Conservation (phyloP, 2,888 invertebrate species). For the Parnassius smintheus region DNA sequence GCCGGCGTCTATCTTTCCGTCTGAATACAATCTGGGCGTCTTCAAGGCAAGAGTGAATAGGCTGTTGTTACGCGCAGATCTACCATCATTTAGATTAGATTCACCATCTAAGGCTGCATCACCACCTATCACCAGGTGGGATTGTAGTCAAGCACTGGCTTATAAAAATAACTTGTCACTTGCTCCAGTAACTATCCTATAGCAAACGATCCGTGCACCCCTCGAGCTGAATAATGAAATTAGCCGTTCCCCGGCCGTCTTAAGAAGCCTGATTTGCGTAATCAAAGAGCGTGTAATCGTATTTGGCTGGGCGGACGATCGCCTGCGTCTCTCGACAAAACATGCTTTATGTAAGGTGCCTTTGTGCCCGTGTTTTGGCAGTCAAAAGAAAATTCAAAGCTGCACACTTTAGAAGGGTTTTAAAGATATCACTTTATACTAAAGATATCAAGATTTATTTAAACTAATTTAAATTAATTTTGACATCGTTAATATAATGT, state of each 20-base stretch:
- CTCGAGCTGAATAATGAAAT: constrained; percentile 55
- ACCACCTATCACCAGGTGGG: no score
- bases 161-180: constrained; percentile 1
- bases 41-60: no score
- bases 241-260: constrained; percentile 51
- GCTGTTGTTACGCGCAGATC: no score
- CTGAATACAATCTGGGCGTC: no score
- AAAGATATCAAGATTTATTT: no score
- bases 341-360: constrained; percentile 21
- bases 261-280: constrained; percentile 68
- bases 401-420: constrained; percentile 17
- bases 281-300: constrained; percentile 62
- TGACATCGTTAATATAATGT: no score
- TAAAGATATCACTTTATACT: not conserved
- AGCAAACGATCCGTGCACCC: constrained; percentile 22
- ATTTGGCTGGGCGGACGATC: constrained; percentile 32
- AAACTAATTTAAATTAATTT: no score
- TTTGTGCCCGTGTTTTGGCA: constrained; percentile 14
- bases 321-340: constrained; percentile 26
- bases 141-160: no score
- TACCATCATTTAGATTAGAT: no score
- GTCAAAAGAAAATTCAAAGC: constrained; percentile 22
- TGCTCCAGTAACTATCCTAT: constrained; percentile 15
- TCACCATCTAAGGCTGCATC: no score
- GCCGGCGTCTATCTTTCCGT: no score